These are phyloP conservation scores for Collichthys lucidus DNA, from an alignment of 2,113 vertebrate genomes.

Conservation along the genomic window DNA sequence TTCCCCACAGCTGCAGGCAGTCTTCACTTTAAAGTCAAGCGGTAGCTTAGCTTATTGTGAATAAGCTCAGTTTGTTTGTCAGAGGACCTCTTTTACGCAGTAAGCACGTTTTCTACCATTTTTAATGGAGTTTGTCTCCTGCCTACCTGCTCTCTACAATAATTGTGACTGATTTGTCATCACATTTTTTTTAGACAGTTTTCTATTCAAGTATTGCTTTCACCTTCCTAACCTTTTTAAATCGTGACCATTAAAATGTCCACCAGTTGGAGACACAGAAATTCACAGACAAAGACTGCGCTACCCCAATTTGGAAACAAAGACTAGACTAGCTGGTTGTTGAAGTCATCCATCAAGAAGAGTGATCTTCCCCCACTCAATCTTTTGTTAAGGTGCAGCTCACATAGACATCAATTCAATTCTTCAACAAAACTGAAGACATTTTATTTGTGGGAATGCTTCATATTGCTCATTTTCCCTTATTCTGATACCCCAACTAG, in stretches of 20 bases:
- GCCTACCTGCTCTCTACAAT: background rate
- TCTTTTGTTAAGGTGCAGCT: background rate
- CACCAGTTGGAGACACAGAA: background rate
- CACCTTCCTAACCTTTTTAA: background rate
- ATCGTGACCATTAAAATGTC: background rate
- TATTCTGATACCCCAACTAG: background rate
- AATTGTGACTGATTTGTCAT: background rate
- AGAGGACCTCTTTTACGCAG: background rate
- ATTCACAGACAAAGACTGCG: background rate
- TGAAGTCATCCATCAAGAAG: conserved; percentile 11
- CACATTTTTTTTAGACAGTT: background rate
- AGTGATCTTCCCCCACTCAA: background rate
- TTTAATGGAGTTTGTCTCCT: background rate
- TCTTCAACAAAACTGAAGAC: background rate
- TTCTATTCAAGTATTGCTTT: background rate
- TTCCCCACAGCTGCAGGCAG: conserved; percentile 5
- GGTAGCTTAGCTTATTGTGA: background rate
- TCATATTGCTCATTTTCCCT: background rate
- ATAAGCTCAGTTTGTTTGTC: background rate
- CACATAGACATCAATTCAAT: background rate
- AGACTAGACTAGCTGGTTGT: background rate
- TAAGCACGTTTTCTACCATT: too few species aligned
- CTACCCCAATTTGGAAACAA: background rate
- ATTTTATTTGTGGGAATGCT: background rate
- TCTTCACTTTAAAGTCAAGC: too few species aligned